These are phyloP conservation scores for Agrilus cyanescens DNA, from an alignment of 2,888 invertebrate genomes.

Conservation along the genomic window DNA sequence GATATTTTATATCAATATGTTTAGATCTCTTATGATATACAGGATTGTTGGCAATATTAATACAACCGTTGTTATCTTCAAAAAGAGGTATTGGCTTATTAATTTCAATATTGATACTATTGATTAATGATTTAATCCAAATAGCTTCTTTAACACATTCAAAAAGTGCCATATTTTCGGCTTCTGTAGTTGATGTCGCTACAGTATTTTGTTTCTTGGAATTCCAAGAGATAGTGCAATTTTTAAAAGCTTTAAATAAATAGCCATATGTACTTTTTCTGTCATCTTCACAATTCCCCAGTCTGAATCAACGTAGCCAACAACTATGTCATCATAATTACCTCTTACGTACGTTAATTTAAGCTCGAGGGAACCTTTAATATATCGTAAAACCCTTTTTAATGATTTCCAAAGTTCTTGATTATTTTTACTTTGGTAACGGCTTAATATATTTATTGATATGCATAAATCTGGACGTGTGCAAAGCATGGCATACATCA, in stretches of 20 bases:
- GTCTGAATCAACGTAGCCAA: constrained; percentile 23
- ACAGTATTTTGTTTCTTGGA: constrained; percentile 16
- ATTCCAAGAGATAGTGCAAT: constrained; percentile 18
- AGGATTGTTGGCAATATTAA: constrained; percentile 24
- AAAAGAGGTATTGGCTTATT: constrained; percentile 15
- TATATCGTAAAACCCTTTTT: constrained; percentile 20
- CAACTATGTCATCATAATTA: constrained; percentile 15
- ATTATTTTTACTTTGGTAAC: constrained; percentile 13
- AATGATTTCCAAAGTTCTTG: constrained; percentile 18
- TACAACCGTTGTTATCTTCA: too few species aligned
- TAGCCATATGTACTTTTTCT: constrained; percentile 16
- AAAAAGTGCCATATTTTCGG: constrained; percentile 15
- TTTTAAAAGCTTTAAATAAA: too few species aligned
- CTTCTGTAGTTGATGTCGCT: constrained; percentile 14
- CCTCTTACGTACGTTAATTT: constrained; percentile 17
- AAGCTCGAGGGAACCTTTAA: constrained; percentile 20
- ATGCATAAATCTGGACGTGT: constrained; percentile 12
- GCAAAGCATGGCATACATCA: constrained; percentile 15
- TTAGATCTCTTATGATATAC: constrained; percentile 21
- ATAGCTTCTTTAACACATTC: constrained; percentile 23
- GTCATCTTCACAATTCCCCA: constrained; percentile 16
- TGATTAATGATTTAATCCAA: constrained; percentile 22
- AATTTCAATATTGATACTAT: constrained; percentile 17
- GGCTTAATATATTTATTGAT: too few species aligned
- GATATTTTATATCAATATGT: constrained; percentile 24